Evolutionary conservation across 2,113 vertebrate genomes (phyloP).

Genomic region (Microcebus tavaratra): DNA sequence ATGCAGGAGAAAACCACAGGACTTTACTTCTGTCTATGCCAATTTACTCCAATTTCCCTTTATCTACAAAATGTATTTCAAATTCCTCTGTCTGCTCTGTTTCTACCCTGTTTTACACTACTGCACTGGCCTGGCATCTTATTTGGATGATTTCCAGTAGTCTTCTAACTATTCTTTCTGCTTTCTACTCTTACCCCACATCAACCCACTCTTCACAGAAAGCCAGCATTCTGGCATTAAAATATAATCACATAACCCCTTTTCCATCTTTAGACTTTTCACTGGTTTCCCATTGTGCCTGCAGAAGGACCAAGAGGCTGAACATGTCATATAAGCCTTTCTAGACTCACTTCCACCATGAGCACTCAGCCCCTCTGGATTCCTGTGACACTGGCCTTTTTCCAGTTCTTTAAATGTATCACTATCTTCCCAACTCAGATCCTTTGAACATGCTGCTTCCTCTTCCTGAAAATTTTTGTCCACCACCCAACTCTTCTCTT

Average conservation of each 20-base stretch:
- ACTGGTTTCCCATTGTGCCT: not conserved
- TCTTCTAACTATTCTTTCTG: not conserved
- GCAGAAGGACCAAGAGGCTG: not conserved
- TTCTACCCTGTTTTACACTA: not conserved
- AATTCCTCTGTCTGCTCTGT: not conserved
- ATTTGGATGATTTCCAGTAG: not conserved
- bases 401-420: not conserved
- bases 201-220: not conserved
- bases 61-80: not conserved
- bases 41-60: not conserved
- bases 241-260: not conserved
- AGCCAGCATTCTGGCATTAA: not conserved
- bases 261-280: not conserved
- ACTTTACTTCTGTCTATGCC: not conserved
- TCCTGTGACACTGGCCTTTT: not conserved
- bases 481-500: not conserved
- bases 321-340: not conserved
- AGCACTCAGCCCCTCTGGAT: not conserved
- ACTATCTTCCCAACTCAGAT: not conserved
- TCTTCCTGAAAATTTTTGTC: not conserved
- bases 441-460: not conserved
- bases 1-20: not conserved
- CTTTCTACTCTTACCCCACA: not conserved
- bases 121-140: not conserved
- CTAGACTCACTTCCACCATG: not conserved